Base-by-base conservation (phyloP, 2,888 invertebrate genomes). In the Orthonychiurus folsomi region DNA sequence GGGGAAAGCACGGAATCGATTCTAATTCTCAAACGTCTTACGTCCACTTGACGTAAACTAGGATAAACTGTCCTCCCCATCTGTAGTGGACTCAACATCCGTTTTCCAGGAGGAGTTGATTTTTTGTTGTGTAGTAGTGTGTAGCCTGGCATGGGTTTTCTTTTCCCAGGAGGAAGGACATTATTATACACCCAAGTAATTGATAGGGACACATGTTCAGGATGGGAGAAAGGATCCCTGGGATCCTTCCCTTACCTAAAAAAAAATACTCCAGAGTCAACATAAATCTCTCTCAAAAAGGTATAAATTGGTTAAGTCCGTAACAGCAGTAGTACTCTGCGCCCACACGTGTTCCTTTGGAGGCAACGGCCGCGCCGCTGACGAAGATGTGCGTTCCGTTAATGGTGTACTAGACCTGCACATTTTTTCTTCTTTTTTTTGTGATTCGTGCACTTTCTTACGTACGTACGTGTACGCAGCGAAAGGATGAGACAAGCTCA, bases 131-230 rank as follows among this genome's bases (percentile, higher is more conserved):
- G 37, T 37, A 9, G 37, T 9, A 15, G 9, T 37, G 37, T 5
- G 37, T 37, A n/a, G 9, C 37, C 15, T 37, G 37, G 37, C 37
- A 5, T n/a, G n/a, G n/a, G n/a, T n/a, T n/a, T n/a, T n/a, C n/a
- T n/a, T n/a, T n/a, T n/a, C n/a, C n/a, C n/a, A n/a, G n/a, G n/a
- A n/a, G n/a, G n/a, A n/a, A n/a, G 15, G 37, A 37, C 37, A 37
- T 37, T 37, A 37, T 37, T 37, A 37, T 37, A 37, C 37, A 37
- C 15, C 5, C 9, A 15, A 37, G 37, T 37, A 37, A 37, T 37
- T 37, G 37, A 37, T 37, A 37, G 37, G 37, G 37, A 37, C 37
- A 37, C 37, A 37, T 37, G 37, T 37, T 37, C 37, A 37, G 37
- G 37, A 37, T 37, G 37, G 37, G 37, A 37, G 37, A 15, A 37